These are phyloP conservation scores for Odobenus rosmarus DNA, from an alignment of 2,113 vertebrate genomes.

Conservation along the genomic window DNA sequence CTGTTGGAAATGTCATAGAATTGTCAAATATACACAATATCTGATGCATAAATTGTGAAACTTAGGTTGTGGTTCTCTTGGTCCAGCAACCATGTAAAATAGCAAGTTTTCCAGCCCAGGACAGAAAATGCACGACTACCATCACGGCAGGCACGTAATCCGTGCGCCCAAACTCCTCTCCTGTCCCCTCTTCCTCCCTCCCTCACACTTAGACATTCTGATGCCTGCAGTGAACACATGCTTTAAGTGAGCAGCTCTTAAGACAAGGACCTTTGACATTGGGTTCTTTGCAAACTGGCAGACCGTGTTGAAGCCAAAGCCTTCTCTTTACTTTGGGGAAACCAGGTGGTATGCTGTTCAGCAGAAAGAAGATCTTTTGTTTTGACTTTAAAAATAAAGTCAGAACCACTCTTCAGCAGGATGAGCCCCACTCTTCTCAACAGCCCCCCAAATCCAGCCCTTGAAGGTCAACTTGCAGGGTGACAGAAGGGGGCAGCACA, in stretches of 20 bases:
- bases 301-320: background rate
- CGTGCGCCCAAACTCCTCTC: background rate
- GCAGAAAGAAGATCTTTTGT: background rate
- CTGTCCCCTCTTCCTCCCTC: background rate
- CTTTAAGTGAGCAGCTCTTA: background rate
- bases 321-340: constrained; percentile 5
- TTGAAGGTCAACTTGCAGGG: background rate
- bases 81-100: background rate
- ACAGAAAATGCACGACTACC: background rate
- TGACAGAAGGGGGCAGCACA: background rate
- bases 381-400: background rate
- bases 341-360: background rate
- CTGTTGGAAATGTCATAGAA: background rate
- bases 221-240: background rate
- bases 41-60: background rate
- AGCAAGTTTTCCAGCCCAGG: background rate
- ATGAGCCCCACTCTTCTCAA: background rate
- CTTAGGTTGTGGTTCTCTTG: background rate
- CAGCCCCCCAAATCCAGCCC: background rate
- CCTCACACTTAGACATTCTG: background rate
- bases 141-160: background rate
- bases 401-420: background rate
- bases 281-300: background rate
- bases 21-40: background rate
- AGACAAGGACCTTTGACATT: background rate